phyloP scores from a whole-genome alignment of 2,797 vertebrate genomes.

The Rousettus madagascariensis region DNA sequence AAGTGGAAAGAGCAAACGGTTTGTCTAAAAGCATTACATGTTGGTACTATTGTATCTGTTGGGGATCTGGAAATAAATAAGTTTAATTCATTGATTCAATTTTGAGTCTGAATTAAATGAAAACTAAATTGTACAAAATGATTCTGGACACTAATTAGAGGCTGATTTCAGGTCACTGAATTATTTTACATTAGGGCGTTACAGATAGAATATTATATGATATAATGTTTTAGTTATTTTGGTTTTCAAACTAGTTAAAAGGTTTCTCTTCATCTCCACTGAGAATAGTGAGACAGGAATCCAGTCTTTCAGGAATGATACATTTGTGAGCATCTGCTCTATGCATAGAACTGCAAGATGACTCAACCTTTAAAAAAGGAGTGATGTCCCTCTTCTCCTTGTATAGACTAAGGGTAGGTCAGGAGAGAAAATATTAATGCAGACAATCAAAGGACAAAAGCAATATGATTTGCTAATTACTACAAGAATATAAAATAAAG shows the following conservation, averaged over 20 bases:
- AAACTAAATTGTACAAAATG: not conserved
- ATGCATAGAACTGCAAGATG: not conserved
- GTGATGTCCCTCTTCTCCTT: not conserved
- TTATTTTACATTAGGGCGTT: not conserved
- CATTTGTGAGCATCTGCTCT: not conserved
- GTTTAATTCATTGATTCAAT: slow-evolving; percentile 38
- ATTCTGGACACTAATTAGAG: not conserved
- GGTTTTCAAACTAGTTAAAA: not conserved
- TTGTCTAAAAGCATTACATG: slow-evolving; percentile 7
- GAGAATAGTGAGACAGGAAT: not conserved
- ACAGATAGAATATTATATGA: not conserved
- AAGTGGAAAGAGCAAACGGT: slow-evolving; percentile 1
- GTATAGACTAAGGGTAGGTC: not conserved
- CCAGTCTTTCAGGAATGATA: not conserved
- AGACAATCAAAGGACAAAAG: not conserved
- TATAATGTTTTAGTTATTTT: not conserved
- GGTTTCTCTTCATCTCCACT: not conserved
- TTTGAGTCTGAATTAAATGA: slow-evolving; percentile 29
- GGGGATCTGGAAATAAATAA: not conserved
- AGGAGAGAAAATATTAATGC: not conserved
- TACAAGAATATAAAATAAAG: not conserved
- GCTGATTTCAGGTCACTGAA: not conserved
- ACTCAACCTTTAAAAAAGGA: not conserved
- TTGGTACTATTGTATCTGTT: not conserved
- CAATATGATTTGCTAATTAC: slow-evolving; percentile 3